A percentile compares a stretch with the other conserved stretches of the same genome.
These are phyloP conservation scores for Heptranchias perlo DNA, from an alignment of 2,113 vertebrate genomes.

Conservation along the genomic window DNA sequence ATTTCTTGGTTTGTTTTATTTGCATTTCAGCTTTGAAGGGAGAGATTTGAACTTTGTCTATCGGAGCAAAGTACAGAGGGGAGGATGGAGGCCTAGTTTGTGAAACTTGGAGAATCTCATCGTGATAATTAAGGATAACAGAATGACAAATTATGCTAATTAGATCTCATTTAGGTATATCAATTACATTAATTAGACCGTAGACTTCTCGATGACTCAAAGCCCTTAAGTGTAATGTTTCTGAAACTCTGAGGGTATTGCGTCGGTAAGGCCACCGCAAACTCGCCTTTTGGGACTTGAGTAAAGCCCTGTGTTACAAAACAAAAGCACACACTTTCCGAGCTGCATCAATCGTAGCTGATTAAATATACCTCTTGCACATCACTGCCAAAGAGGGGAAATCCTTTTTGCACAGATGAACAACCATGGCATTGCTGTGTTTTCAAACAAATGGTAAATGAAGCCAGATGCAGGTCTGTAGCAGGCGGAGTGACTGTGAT, in stretches of 20 bases:
- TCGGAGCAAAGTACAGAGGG: neutral
- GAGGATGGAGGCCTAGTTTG: neutral
- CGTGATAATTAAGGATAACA: constrained; percentile 26
- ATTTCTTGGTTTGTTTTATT: neutral
- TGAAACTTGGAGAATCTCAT: constrained; percentile 8
- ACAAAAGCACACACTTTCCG: neutral
- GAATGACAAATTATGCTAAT: constrained; percentile 35
- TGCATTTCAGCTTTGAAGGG: neutral
- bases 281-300: neutral
- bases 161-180: constrained; percentile 18
- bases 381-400: neutral
- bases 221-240: neutral
- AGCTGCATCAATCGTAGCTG: neutral
- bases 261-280: no score
- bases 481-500: neutral
- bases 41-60: neutral
- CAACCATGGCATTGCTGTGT: neutral
- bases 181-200: constrained; percentile 26
- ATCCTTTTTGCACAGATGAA: neutral
- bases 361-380: neutral
- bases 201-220: neutral
- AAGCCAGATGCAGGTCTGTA: neutral
- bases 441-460: constrained; percentile 11
- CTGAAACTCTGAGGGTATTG: neutral
- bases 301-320: no score